Conservation (phyloP, 2,113 vertebrate genomes). For the Petrocephalus microphthalmus region DNA sequence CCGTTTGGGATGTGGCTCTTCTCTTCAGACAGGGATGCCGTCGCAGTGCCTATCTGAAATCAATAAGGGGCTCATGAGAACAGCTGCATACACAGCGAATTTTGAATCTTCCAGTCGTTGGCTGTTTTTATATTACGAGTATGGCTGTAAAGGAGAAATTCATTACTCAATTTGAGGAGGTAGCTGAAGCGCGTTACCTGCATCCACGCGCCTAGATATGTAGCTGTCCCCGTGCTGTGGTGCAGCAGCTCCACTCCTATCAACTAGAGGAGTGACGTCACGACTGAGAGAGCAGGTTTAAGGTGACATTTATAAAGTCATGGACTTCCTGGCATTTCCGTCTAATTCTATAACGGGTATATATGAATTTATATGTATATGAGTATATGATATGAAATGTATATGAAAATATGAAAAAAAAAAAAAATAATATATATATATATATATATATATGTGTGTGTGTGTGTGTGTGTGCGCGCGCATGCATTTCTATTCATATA, state of each 20-base stretch:
- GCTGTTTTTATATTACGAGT: neutral
- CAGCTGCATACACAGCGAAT: slow-evolving; percentile 18
- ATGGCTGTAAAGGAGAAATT: neutral
- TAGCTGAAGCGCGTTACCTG: slow-evolving; percentile 49
- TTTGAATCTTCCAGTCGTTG: neutral
- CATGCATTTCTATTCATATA: no score
- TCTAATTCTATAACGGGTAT: neutral
- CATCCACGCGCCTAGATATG: slow-evolving; percentile 47
- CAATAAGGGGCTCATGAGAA: slow-evolving; percentile 43
- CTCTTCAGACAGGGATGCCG: slow-evolving; percentile 55
- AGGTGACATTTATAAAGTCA: slow-evolving; percentile 32
- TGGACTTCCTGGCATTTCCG: neutral
- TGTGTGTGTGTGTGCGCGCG: no score
- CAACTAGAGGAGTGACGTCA: slow-evolving; percentile 42
- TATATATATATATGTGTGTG: no score
- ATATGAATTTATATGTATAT: no score
- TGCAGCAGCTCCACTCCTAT: slow-evolving; percentile 50
- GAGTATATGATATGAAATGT: no score
- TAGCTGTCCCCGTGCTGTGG: slow-evolving; percentile 62
- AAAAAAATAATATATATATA: neutral
- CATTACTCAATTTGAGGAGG: neutral
- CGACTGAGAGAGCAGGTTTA: slow-evolving; percentile 23
- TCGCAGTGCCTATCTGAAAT: slow-evolving; percentile 57
- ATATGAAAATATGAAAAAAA: no score
- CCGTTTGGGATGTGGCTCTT: slow-evolving; percentile 44